These are phyloP conservation scores for Habroteleia sp. DNA, from an alignment of 2,888 invertebrate genomes.

Conservation along the genomic window DNA sequence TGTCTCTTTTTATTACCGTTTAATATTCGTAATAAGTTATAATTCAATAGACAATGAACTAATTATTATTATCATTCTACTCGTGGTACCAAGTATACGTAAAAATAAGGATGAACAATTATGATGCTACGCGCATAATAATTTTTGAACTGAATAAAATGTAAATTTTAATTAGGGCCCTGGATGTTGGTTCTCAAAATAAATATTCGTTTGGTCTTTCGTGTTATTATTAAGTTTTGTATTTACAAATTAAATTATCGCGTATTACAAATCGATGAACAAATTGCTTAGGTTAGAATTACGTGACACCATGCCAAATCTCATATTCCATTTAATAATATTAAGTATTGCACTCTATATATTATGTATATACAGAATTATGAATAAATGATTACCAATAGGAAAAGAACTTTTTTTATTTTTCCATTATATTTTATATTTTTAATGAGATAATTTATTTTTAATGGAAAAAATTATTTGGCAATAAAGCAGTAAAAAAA, in stretches of 20 bases:
- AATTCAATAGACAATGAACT: conserved; percentile 14
- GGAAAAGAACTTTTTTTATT: too few relatives aligned
- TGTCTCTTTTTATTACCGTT: conserved; percentile 28
- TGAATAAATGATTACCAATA: conserved; percentile 43
- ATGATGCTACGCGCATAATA: conserved; percentile 2
- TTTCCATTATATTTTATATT: too few relatives aligned
- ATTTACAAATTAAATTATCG: conserved; percentile 15
- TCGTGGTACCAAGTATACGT: conserved; percentile 14
- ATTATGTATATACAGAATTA: conserved; percentile 57
- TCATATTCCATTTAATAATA: conserved; percentile 47
- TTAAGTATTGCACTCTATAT: conserved; percentile 55
- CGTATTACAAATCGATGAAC: conserved; percentile 11
- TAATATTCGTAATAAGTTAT: conserved; percentile 23
- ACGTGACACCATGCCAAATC: conserved; percentile 44
- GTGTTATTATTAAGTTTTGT: conserved; percentile 22
- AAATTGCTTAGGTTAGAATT: conserved; percentile 45
- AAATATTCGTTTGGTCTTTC: conserved; percentile 2
- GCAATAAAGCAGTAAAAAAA: too few relatives aligned
- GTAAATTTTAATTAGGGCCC: conserved; percentile 9
- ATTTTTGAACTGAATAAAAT: conserved; percentile 12
- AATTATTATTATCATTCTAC: conserved; percentile 22
- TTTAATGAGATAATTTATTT: conserved; percentile 1
- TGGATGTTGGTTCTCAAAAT: too few relatives aligned
- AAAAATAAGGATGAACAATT: conserved; percentile 18
- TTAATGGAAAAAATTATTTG: too few relatives aligned